These are phyloP conservation scores for Metridium senile DNA, from an alignment of 92 coral and sea anemone species.

Conservation along the genomic window DNA sequence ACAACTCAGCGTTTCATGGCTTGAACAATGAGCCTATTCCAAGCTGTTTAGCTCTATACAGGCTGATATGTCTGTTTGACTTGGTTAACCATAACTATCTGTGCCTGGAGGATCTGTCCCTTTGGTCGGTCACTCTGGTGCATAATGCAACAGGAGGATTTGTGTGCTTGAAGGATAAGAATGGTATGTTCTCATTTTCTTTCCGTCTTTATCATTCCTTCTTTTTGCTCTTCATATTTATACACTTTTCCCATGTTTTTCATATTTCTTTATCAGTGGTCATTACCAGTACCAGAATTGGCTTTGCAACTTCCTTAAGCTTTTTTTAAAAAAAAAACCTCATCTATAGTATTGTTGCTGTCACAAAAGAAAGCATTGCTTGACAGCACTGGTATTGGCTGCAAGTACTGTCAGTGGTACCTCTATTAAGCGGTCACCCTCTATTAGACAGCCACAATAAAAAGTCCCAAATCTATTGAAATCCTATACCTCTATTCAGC, in stretches of 20 bases:
- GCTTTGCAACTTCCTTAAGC: too few relatives aligned
- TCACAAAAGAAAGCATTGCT: too few relatives aligned
- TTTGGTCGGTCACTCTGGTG: slow-evolving; percentile 79
- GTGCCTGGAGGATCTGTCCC: slow-evolving; percentile 64
- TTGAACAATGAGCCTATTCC: slow-evolving; percentile 82
- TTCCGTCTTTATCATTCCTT: not conserved
- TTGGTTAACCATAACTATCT: slow-evolving; percentile 70
- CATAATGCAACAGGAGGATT: slow-evolving; percentile 81
- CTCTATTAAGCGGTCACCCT: too few relatives aligned
- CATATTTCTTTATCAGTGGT: too few relatives aligned
- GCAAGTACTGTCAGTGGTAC: too few relatives aligned
- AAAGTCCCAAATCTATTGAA: too few relatives aligned
- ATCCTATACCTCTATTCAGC: too few relatives aligned
- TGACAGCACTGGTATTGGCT: too few relatives aligned
- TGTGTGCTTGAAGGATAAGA: slow-evolving; percentile 76
- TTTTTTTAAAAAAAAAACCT: too few relatives aligned
- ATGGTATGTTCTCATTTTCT: slow-evolving; percentile 54
- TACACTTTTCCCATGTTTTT: not conserved
- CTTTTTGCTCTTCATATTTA: not conserved
- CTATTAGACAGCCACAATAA: too few relatives aligned
- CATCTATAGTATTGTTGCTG: too few relatives aligned
- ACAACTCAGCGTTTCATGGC: slow-evolving; percentile 38
- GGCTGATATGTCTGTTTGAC: slow-evolving; percentile 85
- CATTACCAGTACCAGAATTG: too few relatives aligned
- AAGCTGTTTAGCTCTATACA: slow-evolving; percentile 86